phyloP scores from a whole-genome alignment of 2,113 vertebrate genomes.

The Alethe castanea region DNA sequence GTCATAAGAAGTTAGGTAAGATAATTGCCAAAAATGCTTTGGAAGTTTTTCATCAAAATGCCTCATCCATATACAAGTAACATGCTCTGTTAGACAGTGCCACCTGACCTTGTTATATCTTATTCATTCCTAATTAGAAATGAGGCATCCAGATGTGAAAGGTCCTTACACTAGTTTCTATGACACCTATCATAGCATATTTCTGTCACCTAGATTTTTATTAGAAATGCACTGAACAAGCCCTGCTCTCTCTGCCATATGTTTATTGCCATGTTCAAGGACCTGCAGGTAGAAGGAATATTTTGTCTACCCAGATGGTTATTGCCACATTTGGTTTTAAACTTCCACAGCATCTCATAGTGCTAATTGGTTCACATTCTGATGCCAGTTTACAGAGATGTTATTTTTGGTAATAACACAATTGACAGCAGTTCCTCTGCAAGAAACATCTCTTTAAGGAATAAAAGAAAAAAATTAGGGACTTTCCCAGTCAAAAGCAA shows the following conservation, averaged over 20 bases:
- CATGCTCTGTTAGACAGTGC: neutral
- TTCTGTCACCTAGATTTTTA: conserved; percentile 54
- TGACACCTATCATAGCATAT: conserved; percentile 37
- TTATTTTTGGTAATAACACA: conserved; percentile 8
- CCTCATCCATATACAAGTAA: conserved; percentile 4
- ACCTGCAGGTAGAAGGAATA: conserved; percentile 47
- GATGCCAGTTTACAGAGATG: neutral
- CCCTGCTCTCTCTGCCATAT: conserved; percentile 37
- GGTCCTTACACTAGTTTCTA: conserved; percentile 33
- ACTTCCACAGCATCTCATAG: conserved; percentile 21
- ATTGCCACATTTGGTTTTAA: conserved; percentile 32
- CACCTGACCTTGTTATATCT: conserved; percentile 49
- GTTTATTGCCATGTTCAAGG: conserved; percentile 48
- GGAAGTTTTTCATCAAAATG: conserved; percentile 19
- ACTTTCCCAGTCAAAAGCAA: neutral
- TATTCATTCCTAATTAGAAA: conserved; percentile 54
- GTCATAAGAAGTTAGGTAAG: neutral
- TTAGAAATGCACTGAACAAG: conserved; percentile 49
- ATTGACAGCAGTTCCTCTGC: neutral
- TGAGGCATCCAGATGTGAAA: conserved; percentile 49
- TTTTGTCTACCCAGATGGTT: conserved; percentile 53
- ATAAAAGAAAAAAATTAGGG: neutral
- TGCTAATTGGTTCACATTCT: conserved; percentile 55
- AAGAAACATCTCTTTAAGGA: neutral
- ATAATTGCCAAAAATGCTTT: neutral